A percentile compares a stretch with the other conserved stretches of the same genome.
Evolutionary conservation across 2,888 invertebrate genomes (phyloP).

Genomic region (Agriopis marginaria): DNA sequence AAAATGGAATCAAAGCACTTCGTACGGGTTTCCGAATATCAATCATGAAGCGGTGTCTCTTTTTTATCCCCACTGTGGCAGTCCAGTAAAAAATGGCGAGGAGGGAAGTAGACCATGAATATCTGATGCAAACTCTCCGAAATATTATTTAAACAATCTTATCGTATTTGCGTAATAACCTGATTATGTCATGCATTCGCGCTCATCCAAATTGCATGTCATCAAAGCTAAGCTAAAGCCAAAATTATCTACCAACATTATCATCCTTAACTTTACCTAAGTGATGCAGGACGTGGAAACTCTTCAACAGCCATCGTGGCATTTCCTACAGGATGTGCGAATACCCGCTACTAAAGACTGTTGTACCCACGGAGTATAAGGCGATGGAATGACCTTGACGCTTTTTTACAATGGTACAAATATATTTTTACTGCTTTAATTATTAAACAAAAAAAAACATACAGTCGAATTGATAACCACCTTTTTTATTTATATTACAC

Average conservation of each 20-base stretch:
- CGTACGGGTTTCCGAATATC: too few species aligned
- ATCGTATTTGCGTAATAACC: background rate
- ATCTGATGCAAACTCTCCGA: too few species aligned
- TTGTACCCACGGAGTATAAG: background rate
- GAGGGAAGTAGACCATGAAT: too few species aligned
- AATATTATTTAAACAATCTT: background rate
- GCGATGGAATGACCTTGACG: background rate
- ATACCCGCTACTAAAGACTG: slow-evolving; percentile 22
- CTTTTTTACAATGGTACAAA: too few species aligned
- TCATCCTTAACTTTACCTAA: slow-evolving; percentile 6
- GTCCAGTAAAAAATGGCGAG: too few species aligned
- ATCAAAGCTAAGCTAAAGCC: background rate
- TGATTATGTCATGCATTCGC: background rate
- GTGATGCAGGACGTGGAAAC: slow-evolving; percentile 21
- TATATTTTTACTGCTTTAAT: too few species aligned
- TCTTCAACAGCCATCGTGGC: slow-evolving; percentile 24
- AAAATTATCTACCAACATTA: slow-evolving; percentile 2
- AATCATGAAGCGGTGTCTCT: too few species aligned
- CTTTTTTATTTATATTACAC: too few species aligned
- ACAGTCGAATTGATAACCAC: too few species aligned
- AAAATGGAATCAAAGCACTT: too few species aligned
- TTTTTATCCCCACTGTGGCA: too few species aligned
- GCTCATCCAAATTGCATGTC: slow-evolving; percentile 5
- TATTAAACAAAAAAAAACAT: too few species aligned
- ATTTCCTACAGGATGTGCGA: slow-evolving; percentile 33